These are phyloP conservation scores for Drosophila barbarae DNA, from an alignment of 2,888 invertebrate species.

Conservation along the genomic window DNA sequence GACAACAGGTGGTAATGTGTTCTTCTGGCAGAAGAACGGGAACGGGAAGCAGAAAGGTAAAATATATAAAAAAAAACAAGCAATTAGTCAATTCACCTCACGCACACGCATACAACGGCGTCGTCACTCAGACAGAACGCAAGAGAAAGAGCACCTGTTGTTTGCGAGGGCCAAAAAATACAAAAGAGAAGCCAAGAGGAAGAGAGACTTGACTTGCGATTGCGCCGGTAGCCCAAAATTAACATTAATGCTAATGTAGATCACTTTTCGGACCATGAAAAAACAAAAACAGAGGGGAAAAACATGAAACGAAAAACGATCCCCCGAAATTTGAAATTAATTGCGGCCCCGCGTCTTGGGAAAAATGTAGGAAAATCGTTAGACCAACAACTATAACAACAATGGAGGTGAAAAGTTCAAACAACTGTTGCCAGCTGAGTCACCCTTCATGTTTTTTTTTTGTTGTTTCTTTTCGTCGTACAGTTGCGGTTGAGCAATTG, in stretches of 20 bases:
- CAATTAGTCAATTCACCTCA: constrained; percentile 58
- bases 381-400: constrained; percentile 16
- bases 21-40: constrained; percentile 14
- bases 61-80: constrained; percentile 15
- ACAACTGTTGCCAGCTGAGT: constrained; percentile 40
- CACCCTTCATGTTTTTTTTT: constrained; percentile 9
- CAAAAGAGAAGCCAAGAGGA: constrained; percentile 17
- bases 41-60: constrained; percentile 5
- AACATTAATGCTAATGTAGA: constrained; percentile 60
- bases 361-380: constrained; percentile 29
- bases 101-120: constrained; percentile 47
- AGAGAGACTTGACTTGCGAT: constrained; percentile 41
- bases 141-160: constrained; percentile 45
- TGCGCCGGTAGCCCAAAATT: constrained; percentile 53
- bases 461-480: constrained; percentile 3
- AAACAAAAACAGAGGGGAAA: background rate
- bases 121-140: constrained; percentile 56
- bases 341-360: constrained; percentile 29
- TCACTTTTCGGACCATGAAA: constrained; percentile 40
- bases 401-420: constrained; percentile 56
- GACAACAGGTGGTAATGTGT: constrained; percentile 24
- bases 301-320: constrained; percentile 14
- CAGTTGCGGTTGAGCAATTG: constrained; percentile 24
- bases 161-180: constrained; percentile 18
- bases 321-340: constrained; percentile 45